Conservation (phyloP, 2,888 invertebrate species). For the Penaeus monodon region DNA sequence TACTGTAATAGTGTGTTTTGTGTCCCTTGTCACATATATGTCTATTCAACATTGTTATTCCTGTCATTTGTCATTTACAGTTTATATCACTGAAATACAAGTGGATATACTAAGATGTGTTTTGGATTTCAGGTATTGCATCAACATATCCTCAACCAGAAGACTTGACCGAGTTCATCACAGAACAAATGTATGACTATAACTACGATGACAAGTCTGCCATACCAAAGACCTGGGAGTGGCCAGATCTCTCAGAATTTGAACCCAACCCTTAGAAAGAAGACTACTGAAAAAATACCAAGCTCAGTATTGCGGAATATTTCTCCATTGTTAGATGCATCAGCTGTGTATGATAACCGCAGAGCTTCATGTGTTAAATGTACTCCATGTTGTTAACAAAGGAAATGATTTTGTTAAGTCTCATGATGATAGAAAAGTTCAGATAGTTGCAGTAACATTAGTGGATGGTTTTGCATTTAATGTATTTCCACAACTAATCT, state of each 20-base stretch:
- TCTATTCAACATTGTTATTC: no score
- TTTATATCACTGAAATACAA: background rate
- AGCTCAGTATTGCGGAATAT: conserved; percentile 8
- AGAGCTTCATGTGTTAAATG: no score
- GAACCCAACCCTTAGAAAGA: conserved; percentile 29
- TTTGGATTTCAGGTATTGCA: conserved; percentile 77
- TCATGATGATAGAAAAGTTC: no score
- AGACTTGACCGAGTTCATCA: conserved; percentile 81
- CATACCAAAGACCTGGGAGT: conserved; percentile 78
- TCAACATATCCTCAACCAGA: conserved; percentile 83
- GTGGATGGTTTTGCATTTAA: no score
- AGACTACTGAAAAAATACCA: background rate
- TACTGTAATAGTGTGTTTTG: no score
- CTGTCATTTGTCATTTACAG: no score
- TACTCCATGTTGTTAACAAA: no score
- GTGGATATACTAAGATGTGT: conserved; percentile 17
- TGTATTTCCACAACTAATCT: no score
- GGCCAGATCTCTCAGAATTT: conserved; percentile 70
- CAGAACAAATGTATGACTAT: conserved; percentile 85
- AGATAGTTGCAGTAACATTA: no score
- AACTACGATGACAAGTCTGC: conserved; percentile 77
- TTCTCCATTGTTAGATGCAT: background rate
- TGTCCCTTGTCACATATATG: no score
- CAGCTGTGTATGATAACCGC: background rate
- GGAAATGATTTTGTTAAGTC: no score